phyloP scores from a whole-genome alignment of 2,113 vertebrate genomes.

The Petrocephalus zakoni region DNA sequence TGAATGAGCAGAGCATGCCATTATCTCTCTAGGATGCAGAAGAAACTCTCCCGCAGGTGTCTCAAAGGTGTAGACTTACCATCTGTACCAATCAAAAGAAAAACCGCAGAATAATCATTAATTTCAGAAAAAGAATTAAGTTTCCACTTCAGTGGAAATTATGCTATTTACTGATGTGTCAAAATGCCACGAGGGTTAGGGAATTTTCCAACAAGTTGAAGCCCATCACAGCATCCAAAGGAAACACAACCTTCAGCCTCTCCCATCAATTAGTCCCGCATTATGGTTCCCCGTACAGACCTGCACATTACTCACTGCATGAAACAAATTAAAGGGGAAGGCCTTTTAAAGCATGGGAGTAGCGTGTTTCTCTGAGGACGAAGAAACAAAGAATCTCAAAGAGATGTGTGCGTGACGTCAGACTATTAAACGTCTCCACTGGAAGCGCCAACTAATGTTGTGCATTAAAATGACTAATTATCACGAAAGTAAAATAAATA shows the following conservation, averaged over 20 bases:
- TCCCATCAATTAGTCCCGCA: background rate
- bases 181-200: background rate
- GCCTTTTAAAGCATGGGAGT: background rate
- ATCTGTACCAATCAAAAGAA: background rate
- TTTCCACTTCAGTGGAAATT: conserved; percentile 1
- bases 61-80: background rate
- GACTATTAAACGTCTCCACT: background rate
- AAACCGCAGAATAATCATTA: conserved; percentile 9
- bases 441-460: background rate
- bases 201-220: background rate
- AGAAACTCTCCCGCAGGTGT: background rate
- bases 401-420: background rate
- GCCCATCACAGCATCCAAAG: background rate
- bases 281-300: background rate
- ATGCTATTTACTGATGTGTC: background rate
- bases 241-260: background rate
- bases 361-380: background rate
- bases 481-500: background rate
- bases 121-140: conserved; percentile 11
- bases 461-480: conserved; percentile 5
- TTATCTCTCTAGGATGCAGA: background rate
- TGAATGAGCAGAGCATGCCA: background rate
- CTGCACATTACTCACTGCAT: background rate
- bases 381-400: background rate
- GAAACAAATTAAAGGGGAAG: background rate